Evolutionary conservation across 2,888 invertebrate species (phyloP).

Genomic region (Nymphalis urticae): DNA sequence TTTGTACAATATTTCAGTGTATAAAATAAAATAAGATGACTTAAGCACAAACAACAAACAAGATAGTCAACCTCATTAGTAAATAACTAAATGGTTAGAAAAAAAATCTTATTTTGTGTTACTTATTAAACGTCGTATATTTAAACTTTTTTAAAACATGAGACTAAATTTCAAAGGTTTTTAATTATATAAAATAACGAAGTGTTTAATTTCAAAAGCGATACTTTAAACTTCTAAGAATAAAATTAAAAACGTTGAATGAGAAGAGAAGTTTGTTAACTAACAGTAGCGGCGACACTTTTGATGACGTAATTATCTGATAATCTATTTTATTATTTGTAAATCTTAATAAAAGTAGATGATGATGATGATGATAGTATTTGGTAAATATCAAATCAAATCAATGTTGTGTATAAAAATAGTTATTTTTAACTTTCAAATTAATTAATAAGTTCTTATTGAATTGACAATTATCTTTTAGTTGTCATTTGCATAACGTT

Average conservation of each 20-base stretch:
- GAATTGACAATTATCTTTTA: too few relatives aligned
- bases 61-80: conserved; percentile 4
- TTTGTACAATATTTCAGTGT: conserved; percentile 11
- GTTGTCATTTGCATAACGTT: too few relatives aligned
- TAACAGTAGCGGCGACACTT: background rate
- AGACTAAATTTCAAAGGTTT: conserved; percentile 4
- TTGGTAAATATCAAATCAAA: too few relatives aligned
- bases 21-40: background rate
- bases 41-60: background rate
- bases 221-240: background rate
- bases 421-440: too few relatives aligned
- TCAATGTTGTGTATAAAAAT: too few relatives aligned
- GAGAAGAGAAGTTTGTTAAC: background rate
- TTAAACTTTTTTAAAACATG: background rate
- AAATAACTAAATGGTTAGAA: background rate
- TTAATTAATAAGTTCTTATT: too few relatives aligned
- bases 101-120: background rate
- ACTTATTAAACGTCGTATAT: background rate
- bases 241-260: conserved; percentile 5
- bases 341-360: too few relatives aligned
- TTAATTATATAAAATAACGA: conserved; percentile 11
- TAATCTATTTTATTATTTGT: background rate
- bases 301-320: background rate
- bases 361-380: too few relatives aligned
- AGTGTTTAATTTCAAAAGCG: conserved; percentile 1